A percentile compares a stretch with the other conserved stretches of the same genome.
Conservation (phyloP, 2,113 vertebrate species). For the Notarius quadriscutis region DNA sequence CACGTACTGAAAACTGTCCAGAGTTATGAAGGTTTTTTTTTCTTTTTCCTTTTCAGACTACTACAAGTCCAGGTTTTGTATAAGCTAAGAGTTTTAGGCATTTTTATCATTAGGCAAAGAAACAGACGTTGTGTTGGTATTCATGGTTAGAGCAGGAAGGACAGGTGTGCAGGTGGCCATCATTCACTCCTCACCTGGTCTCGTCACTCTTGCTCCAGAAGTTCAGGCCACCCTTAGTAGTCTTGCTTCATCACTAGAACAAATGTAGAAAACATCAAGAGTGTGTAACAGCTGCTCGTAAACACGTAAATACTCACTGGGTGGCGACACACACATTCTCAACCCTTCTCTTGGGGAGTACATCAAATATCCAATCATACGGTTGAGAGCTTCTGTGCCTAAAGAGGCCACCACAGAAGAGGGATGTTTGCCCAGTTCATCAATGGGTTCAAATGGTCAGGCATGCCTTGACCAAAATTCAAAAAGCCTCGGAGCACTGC, state of each 20-base stretch:
- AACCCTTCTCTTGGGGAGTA: constrained; percentile 57
- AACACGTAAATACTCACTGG: constrained; percentile 76
- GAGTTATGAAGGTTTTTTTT: background rate
- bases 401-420: constrained; percentile 61
- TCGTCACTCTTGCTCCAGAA: constrained; percentile 65
- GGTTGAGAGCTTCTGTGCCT: constrained; percentile 60
- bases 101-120: constrained; percentile 15
- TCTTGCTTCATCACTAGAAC: constrained; percentile 63
- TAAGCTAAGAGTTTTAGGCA: background rate
- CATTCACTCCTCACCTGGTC: constrained; percentile 64
- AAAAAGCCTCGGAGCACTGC: constrained; percentile 11
- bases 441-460: constrained; percentile 68
- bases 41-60: background rate
- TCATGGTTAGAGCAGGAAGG: constrained; percentile 41
- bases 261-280: constrained; percentile 79
- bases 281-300: constrained; percentile 79
- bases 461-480: constrained; percentile 59
- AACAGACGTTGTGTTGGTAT: constrained; percentile 59
- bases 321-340: constrained; percentile 60
- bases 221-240: constrained; percentile 9
- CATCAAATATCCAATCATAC: constrained; percentile 69
- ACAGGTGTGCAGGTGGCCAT: constrained; percentile 67
- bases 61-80: background rate
- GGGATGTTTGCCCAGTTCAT: constrained; percentile 6
- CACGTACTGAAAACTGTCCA: background rate